These are phyloP conservation scores for Onychostoma macrolepis DNA, from an alignment of 2,113 vertebrate species.

Conservation along the genomic window DNA sequence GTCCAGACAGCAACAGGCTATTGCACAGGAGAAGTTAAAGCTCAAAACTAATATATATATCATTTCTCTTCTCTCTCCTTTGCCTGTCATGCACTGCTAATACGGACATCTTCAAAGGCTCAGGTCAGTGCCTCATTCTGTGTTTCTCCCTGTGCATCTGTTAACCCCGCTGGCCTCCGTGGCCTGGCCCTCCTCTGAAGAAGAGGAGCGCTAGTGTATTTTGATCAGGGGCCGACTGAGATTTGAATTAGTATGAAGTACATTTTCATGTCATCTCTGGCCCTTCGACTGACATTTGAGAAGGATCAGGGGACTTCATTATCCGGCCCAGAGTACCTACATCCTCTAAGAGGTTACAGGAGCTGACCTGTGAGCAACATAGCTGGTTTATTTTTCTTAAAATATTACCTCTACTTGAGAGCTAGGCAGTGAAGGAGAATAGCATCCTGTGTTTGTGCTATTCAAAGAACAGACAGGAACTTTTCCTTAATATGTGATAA, in stretches of 20 bases:
- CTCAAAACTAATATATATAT: constrained; percentile 90
- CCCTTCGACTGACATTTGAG: constrained; percentile 44
- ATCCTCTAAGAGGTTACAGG: constrained; percentile 46
- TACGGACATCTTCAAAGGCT: constrained; percentile 97
- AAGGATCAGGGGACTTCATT: constrained; percentile 55
- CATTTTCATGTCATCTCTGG: constrained; percentile 51
- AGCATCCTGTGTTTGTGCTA: neutral
- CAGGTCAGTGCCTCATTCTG: constrained; percentile 94
- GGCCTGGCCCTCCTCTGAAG: neutral
- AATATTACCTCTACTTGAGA: constrained; percentile 5
- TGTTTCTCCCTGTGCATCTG: constrained; percentile 68
- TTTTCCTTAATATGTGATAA: neutral
- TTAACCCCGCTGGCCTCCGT: constrained; percentile 29
- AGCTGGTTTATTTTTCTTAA: constrained; percentile 35
- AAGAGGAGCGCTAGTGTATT: constrained; percentile 20
- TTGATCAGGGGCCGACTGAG: constrained; percentile 9
- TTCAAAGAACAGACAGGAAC: neutral
- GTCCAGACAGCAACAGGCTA: constrained; percentile 42
- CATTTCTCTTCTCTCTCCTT: constrained; percentile 88
- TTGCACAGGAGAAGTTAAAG: constrained; percentile 54
- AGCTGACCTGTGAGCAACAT: constrained; percentile 20
- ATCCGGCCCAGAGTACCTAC: neutral
- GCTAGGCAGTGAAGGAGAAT: neutral
- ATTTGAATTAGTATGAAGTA: constrained; percentile 49
- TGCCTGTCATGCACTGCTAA: constrained; percentile 93